These are phyloP conservation scores for Cossypha caffra DNA, from an alignment of 2,797 vertebrate genomes.

Conservation along the genomic window DNA sequence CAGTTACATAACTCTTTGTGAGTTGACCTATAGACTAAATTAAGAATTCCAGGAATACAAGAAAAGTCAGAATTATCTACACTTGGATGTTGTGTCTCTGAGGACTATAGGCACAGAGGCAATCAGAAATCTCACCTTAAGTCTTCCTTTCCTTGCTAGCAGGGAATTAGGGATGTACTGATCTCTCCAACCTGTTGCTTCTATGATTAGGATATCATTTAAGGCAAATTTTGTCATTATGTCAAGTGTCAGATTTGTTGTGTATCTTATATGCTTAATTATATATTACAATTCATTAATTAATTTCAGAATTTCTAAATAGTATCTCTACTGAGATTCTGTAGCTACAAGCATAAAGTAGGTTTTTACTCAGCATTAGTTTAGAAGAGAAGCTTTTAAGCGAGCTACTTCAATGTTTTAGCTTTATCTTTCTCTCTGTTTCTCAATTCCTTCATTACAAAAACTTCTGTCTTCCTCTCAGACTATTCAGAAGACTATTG, in stretches of 20 bases:
- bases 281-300: neutral
- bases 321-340: neutral
- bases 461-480: neutral
- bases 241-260: neutral
- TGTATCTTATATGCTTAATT: neutral
- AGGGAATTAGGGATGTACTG: neutral
- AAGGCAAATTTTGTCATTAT: neutral
- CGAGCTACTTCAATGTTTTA: neutral
- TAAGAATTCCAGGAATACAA: neutral
- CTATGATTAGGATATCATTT: neutral
- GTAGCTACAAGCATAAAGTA: neutral
- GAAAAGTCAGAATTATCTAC: accelerated
- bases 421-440: accelerated
- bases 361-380: neutral
- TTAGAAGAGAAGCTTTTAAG: neutral
- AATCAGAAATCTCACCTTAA: neutral
- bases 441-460: neutral
- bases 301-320: neutral
- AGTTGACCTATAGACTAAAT: neutral
- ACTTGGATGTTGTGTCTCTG: neutral
- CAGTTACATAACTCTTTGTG: neutral
- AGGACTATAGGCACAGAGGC: accelerated
- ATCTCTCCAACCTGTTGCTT: neutral
- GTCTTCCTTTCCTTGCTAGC: neutral
- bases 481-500: neutral